These are phyloP conservation scores for Xenopus borealis DNA, from an alignment of 2,113 vertebrate genomes.

Conservation along the genomic window DNA sequence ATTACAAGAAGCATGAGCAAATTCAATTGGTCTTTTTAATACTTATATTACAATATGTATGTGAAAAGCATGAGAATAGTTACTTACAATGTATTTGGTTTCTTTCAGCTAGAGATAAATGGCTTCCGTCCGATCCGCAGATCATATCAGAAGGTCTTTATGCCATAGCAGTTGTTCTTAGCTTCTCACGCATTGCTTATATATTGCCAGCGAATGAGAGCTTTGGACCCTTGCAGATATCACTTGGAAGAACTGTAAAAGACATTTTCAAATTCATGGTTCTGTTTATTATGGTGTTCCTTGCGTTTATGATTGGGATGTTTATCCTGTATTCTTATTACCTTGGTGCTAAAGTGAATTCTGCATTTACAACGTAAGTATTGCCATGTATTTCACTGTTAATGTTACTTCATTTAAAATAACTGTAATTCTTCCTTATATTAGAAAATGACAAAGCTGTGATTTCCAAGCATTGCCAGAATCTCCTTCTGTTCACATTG, in stretches of 20 bases:
- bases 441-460: no score
- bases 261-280: constrained; percentile 95
- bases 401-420: no score
- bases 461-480: no score
- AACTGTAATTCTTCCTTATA: no score
- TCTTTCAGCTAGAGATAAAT: constrained; percentile 82
- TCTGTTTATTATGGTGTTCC: constrained; percentile 89
- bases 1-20: no score
- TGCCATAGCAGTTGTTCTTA: constrained; percentile 84
- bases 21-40: no score
- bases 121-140: constrained; percentile 88
- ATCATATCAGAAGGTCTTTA: constrained; percentile 88
- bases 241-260: constrained; percentile 85
- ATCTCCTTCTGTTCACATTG: no score
- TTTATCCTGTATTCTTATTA: constrained; percentile 91
- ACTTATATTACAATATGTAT: no score
- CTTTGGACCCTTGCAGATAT: constrained; percentile 86
- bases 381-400: neutral
- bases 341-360: constrained; percentile 84
- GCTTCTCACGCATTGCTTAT: constrained; percentile 84
- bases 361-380: constrained; percentile 89
- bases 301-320: constrained; percentile 92
- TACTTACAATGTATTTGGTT: constrained; percentile 44
- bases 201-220: constrained; percentile 90
- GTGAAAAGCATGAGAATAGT: constrained; percentile 1